These are phyloP conservation scores for Coelopa frigida DNA, from an alignment of 1,140 invertebrate species.

Conservation along the genomic window DNA sequence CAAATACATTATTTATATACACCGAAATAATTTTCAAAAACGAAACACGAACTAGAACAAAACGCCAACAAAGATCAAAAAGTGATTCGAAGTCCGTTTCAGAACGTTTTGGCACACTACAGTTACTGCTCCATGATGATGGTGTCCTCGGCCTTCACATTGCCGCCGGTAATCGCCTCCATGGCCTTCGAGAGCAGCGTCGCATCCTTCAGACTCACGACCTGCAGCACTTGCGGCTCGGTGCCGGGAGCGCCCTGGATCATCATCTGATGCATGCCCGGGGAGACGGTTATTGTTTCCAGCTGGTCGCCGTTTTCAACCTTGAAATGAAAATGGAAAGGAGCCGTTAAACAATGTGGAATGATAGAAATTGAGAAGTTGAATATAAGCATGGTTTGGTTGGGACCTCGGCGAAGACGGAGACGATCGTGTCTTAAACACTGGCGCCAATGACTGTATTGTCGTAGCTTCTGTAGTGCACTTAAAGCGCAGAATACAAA, in stretches of 20 bases:
- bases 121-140: constrained; percentile 41
- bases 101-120: not conserved
- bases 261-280: constrained; percentile 70
- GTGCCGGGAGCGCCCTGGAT: constrained; percentile 61
- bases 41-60: not conserved
- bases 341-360: too few relatives aligned
- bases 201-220: constrained; percentile 73
- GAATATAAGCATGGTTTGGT: not conserved
- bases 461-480: too few relatives aligned
- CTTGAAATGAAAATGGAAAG: constrained; percentile 40
- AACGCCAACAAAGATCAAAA: not conserved
- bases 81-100: not conserved
- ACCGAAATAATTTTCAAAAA: constrained; percentile 1
- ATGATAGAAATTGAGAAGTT: not conserved
- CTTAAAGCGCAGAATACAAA: not conserved
- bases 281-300: constrained; percentile 62
- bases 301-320: constrained; percentile 60
- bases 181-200: constrained; percentile 71
- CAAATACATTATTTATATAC: constrained; percentile 2
- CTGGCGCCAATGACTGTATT: too few relatives aligned
- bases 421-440: not conserved
- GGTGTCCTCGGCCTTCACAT: constrained; percentile 46
- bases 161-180: constrained; percentile 50
- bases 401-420: not conserved
- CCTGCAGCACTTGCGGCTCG: constrained; percentile 71